These are phyloP conservation scores for Torymus tubicola DNA, from an alignment of 2,888 invertebrate genomes.

Conservation along the genomic window DNA sequence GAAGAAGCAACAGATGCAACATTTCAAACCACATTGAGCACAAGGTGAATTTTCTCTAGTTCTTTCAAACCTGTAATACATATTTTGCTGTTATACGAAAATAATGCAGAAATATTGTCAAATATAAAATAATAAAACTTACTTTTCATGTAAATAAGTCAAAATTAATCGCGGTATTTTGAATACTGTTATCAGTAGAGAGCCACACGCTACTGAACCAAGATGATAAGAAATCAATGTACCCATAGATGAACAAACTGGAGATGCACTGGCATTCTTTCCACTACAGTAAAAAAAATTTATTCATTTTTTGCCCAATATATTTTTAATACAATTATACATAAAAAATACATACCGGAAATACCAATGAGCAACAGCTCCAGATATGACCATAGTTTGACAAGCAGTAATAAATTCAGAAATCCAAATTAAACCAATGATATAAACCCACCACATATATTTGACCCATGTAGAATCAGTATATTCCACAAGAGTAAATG, in stretches of 20 bases:
- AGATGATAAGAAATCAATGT: slow-evolving; percentile 92
- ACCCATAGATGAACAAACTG: slow-evolving; percentile 84
- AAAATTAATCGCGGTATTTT: slow-evolving; percentile 93
- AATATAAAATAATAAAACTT: slow-evolving; percentile 74
- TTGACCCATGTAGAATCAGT: slow-evolving; percentile 87
- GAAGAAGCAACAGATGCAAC: slow-evolving; percentile 94
- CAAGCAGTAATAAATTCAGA: slow-evolving; percentile 96
- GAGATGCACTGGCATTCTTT: slow-evolving; percentile 82
- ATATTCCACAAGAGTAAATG: slow-evolving; percentile 84
- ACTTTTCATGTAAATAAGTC: slow-evolving; percentile 93
- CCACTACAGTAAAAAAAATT: slow-evolving; percentile 76
- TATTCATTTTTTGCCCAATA: slow-evolving; percentile 10
- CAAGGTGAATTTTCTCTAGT: slow-evolving; percentile 85
- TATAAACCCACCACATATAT: slow-evolving; percentile 96
- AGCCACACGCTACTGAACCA: slow-evolving; percentile 96
- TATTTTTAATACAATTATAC: slow-evolving; percentile 34
- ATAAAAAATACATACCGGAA: slow-evolving; percentile 81
- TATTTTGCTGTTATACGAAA: not conserved
- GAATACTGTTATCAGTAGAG: slow-evolving; percentile 93
- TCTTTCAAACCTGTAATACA: slow-evolving; percentile 79
- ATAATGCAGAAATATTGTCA: not conserved
- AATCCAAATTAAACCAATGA: slow-evolving; percentile 90
- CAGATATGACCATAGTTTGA: slow-evolving; percentile 95
- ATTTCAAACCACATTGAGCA: slow-evolving; percentile 85
- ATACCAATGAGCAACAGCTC: slow-evolving; percentile 96